Conservation (phyloP, 92 coral and sea anemone species). For the Plumapathes pennacea region DNA sequence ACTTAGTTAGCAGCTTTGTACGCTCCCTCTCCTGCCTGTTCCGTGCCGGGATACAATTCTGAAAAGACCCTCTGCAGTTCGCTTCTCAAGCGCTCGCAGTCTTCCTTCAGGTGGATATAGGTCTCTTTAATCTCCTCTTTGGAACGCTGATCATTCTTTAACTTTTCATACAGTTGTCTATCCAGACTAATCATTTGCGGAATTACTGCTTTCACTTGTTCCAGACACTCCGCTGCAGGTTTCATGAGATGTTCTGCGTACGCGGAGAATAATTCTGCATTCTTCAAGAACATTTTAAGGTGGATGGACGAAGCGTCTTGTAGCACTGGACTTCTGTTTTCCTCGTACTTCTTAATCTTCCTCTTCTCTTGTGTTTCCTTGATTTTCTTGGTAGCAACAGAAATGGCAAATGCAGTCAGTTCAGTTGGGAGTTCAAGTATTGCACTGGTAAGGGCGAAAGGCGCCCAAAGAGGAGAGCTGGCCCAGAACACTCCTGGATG, state of each 20-base stretch:
- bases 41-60: too few relatives aligned
- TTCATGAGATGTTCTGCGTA: constrained; percentile 15
- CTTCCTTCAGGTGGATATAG: constrained; percentile 15
- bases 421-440: too few relatives aligned
- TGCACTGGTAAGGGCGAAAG: constrained; percentile 45
- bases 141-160: constrained; percentile 5
- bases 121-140: neutral
- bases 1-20: too few relatives aligned
- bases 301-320: constrained; percentile 2
- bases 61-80: too few relatives aligned
- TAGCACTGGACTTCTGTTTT: constrained; percentile 30
- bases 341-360: constrained; percentile 3
- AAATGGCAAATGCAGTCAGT: constrained; percentile 23
- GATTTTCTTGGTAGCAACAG: constrained; percentile 19
- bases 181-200: constrained; percentile 40
- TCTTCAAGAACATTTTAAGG: neutral
- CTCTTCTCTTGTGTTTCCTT: constrained; percentile 15
- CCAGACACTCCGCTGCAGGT: constrained; percentile 16
- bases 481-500: too few relatives aligned
- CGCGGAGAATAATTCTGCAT: neutral
- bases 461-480: constrained; percentile 66
- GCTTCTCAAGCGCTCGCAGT: too few relatives aligned
- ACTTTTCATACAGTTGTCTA: constrained; percentile 2
- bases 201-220: constrained; percentile 9
- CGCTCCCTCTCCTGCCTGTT: too few relatives aligned